Evolutionary conservation across 2,888 invertebrate species (phyloP).

Genomic region (Drosophila multiciliata): DNA sequence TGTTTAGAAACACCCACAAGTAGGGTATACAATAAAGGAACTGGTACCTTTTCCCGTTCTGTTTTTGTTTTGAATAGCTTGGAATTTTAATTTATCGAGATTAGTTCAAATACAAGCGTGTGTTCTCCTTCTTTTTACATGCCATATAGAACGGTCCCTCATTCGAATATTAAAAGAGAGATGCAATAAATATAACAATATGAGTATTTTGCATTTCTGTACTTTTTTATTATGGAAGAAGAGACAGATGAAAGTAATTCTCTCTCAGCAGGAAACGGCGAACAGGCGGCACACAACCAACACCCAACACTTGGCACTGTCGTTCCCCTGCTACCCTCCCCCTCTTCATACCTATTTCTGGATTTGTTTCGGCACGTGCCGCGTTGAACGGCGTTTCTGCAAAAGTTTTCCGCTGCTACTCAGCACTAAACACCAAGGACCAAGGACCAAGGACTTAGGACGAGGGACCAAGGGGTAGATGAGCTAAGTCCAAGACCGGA

Average conservation of each 20-base stretch:
- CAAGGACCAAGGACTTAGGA: not conserved
- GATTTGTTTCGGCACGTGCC: conserved; percentile 59
- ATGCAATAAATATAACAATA: conserved; percentile 15
- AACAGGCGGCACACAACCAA: conserved; percentile 33
- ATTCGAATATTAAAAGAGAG: conserved; percentile 30
- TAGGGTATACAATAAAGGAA: not conserved
- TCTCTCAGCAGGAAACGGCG: conserved; percentile 54
- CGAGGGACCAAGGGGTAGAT: conserved; percentile 13
- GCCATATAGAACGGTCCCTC: conserved; percentile 4
- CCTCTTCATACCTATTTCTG: not conserved
- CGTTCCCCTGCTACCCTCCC: not conserved
- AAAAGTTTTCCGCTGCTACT: conserved; percentile 53
- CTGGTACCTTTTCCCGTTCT: not conserved
- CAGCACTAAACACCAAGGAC: not conserved
- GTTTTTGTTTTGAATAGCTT: not conserved
- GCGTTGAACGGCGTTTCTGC: conserved; percentile 30
- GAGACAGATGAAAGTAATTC: conserved; percentile 57
- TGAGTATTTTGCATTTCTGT: conserved; percentile 14
- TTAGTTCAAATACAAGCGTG: conserved; percentile 52
- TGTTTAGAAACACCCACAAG: not conserved
- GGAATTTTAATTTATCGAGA: conserved; percentile 64
- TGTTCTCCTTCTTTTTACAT: conserved; percentile 26
- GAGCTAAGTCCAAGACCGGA: conserved; percentile 10
- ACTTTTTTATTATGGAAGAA: not conserved
- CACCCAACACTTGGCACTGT: conserved; percentile 2